Evolutionary conservation across 1,140 invertebrate genomes (phyloP), one percentile per base, ranked within the genome.

Genomic region (Liolophura sinensis): DNA sequence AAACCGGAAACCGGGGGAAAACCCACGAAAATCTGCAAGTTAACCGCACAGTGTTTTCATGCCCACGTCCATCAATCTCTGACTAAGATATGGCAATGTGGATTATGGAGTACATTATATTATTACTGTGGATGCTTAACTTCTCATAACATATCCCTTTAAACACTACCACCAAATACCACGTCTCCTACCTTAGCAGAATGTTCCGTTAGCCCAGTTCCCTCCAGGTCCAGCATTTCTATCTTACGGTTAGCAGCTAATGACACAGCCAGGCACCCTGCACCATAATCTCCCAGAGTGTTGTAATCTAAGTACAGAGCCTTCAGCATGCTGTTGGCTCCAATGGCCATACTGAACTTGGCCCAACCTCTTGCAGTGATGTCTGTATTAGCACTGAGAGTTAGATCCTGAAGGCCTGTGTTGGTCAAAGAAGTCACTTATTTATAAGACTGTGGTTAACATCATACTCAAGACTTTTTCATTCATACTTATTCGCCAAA

Each of bases 221-320:
- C 70, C 64, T 78, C 76, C 50, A 80, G 47, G 60, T 80, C 78
- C n/a, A 80, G 47, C 4, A 74, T 57, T 63, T 77, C 63, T 9
- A 80, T 55, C 22, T 68, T 68, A 48, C 69, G 70, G 50, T 66
- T 66, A 18, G 72, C 67, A 46, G 73, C 60, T 14, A 78, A 62
- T 12, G 69, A 75, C 0, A 75, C 69, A 24, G 77, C 49, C 1
- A 80, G 54, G 66, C 75, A 78, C 16, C 71, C 71, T 6, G 73
- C 78, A n/a, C 70, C 70, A 47, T 74, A 72, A 65, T 81, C 76
- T n/a, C 76, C 79, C 15, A 79, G 68, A 7, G 57, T 73, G 60
- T 81, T 81, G 64, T 79, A 79, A 61, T 79, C 79, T 18, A 81
- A 20, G 59, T 76, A 72, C 6, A 81, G 60, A 25, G 67, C 64